Evolutionary conservation across 2,797 vertebrate genomes (phyloP).

Genomic region (Ctenopoma multispine): DNA sequence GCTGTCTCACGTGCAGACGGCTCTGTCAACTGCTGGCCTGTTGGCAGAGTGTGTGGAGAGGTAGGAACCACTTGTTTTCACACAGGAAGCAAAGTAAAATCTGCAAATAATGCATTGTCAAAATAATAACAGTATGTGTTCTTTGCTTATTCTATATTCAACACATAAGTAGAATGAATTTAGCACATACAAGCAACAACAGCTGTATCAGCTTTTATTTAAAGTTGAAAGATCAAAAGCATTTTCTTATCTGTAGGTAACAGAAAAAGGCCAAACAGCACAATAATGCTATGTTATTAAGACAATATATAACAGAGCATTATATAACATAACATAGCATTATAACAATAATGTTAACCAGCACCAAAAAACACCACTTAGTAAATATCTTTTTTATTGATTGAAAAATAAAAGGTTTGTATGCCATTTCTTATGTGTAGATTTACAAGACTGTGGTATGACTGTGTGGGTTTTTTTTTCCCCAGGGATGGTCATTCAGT

Average conservation of each 20-base stretch:
- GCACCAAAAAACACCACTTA: no score
- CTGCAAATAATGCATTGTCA: not conserved
- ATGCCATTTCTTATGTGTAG: not conserved
- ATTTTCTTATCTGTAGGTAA: no score
- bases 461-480: slow-evolving; percentile 4
- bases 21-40: slow-evolving; percentile 87
- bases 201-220: not conserved
- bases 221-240: not conserved
- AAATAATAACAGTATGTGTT: no score
- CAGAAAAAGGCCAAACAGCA: no score
- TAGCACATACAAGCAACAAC: not conserved
- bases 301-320: no score
- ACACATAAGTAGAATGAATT: not conserved
- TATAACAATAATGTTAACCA: no score
- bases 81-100: no score
- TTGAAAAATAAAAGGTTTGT: not conserved
- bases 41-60: slow-evolving; percentile 90
- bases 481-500: slow-evolving; percentile 86
- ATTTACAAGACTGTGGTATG: not conserved
- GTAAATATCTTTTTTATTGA: not conserved
- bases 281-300: no score
- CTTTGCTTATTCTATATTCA: not conserved
- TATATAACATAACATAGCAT: no score
- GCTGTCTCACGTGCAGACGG: slow-evolving; percentile 89
- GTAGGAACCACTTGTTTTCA: slow-evolving; percentile 63